Percentiles rank a stretch among this genome's conserved stretches.
These are phyloP conservation scores for Drosophila kanapiae DNA, from an alignment of 1,140 invertebrate species.

Conservation along the genomic window DNA sequence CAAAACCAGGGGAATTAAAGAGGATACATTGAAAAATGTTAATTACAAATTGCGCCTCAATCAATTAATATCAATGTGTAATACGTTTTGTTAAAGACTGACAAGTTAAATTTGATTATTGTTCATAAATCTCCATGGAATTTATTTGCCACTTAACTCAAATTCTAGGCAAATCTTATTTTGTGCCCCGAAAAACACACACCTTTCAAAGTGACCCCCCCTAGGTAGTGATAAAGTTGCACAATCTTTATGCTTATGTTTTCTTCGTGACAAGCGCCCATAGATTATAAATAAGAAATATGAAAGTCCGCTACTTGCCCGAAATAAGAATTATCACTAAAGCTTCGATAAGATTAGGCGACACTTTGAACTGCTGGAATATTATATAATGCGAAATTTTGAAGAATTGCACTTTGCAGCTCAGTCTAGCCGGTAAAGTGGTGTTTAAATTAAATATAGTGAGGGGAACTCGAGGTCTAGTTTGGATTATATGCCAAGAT, in stretches of 20 bases:
- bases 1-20: neutral
- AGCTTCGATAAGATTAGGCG: constrained; percentile 35
- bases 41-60: neutral
- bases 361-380: constrained; percentile 16
- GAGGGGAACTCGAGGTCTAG: no score
- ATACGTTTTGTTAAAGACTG: neutral
- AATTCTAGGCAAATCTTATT: constrained; percentile 7
- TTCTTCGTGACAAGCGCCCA: constrained; percentile 2
- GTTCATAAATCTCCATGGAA: neutral
- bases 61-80: neutral
- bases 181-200: neutral
- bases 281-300: constrained; percentile 28
- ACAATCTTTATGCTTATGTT: constrained; percentile 67
- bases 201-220: constrained; percentile 35
- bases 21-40: neutral
- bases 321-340: constrained; percentile 37
- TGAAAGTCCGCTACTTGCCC: constrained; percentile 14
- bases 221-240: constrained; percentile 25
- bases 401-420: constrained; percentile 20
- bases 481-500: no score
- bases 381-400: constrained; percentile 12
- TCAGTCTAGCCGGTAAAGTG: neutral
- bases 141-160: neutral
- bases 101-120: neutral
- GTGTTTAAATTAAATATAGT: no score